phyloP scores from a whole-genome alignment of 2,888 invertebrate species.

The Pyrocoelia pectoralis region DNA sequence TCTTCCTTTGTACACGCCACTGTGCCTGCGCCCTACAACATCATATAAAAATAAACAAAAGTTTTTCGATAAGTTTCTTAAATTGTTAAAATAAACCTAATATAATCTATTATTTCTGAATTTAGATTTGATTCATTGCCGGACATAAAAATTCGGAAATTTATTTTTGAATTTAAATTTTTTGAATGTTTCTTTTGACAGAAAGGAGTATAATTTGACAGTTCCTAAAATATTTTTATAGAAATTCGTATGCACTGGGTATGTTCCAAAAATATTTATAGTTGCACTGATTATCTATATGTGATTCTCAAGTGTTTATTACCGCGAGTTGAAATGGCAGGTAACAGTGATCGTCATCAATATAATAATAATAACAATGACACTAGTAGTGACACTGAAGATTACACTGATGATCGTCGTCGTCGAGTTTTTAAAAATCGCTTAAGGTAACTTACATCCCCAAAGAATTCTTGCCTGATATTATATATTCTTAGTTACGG shows the following conservation, averaged over 20 bases:
- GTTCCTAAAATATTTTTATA: slow-evolving; percentile 31
- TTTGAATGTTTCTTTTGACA: too few species aligned
- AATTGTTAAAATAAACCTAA: too few species aligned
- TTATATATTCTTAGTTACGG: slow-evolving; percentile 63
- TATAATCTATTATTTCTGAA: too few species aligned
- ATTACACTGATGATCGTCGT: slow-evolving; percentile 77
- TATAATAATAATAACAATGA: slow-evolving; percentile 59
- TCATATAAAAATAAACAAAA: too few species aligned
- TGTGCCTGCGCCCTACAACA: too few species aligned
- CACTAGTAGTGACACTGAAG: slow-evolving; percentile 87
- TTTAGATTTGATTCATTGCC: too few species aligned
- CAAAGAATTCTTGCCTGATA: background rate
- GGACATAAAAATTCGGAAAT: too few species aligned
- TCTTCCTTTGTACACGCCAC: too few species aligned
- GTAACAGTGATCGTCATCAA: slow-evolving; percentile 53
- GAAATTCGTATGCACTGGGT: slow-evolving; percentile 54
- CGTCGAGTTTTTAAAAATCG: slow-evolving; percentile 75
- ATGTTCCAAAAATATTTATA: slow-evolving; percentile 52
- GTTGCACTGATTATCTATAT: slow-evolving; percentile 54
- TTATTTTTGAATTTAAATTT: too few species aligned
- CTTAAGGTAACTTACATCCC: slow-evolving; percentile 63
- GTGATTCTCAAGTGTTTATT: slow-evolving; percentile 56
- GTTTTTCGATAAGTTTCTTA: too few species aligned
- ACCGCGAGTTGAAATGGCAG: slow-evolving; percentile 57
- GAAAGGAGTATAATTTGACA: slow-evolving; percentile 12